Base-by-base conservation (phyloP, 2,888 invertebrate genomes). In the Lepidonotus clava region DNA sequence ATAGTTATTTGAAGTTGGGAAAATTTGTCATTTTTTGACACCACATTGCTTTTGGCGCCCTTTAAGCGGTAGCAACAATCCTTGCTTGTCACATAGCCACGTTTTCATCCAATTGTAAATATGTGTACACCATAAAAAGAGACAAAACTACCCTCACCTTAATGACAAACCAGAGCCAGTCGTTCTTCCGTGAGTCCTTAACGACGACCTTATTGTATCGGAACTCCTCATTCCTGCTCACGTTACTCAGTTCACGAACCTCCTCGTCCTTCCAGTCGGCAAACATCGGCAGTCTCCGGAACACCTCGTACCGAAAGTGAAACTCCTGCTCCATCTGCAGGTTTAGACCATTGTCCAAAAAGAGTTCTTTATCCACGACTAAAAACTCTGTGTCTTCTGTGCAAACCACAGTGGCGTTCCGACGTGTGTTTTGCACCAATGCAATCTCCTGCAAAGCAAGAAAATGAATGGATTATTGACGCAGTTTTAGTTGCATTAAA, bases 321-420 rank as follows among this genome's bases (percentile, higher is more conserved):
- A 87, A 86, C 85, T 89, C 89, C n/a, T 88, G 85, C 34, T 89
- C 46, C 87, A 89, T 83, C 36, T 83, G 86, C 18, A 41, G 53
- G 76, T 89, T 40, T 1, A 90, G 87, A 0, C 89, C 89, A 40
- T 89, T 89, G 21, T 80, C 84, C 4, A 89, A 28, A 84, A 88
- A 90, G 38, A 89, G 89, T 14, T 89, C 89, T 34, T 88, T 88
- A 77, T 90, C 90, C 28, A 90, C 85, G 14, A 88, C 88, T 14
- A 90, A 71, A 28, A 90, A 88, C 76, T 90, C 90, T 0, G 85
- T 80, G 32, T 89, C 88, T 40, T 90, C 87, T 0, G 87, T 83
- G 83, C 89, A 88, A 28, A 90, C 89, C 24, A 89, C 67, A 6
- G 90, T 90, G 36, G 90, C 90, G 38, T 86, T 90, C 5, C 90